Evolutionary conservation across 1,140 invertebrate genomes (phyloP), one percentile per base, ranked within the genome.

Genomic region (Helicorthomorpha holstii): DNA sequence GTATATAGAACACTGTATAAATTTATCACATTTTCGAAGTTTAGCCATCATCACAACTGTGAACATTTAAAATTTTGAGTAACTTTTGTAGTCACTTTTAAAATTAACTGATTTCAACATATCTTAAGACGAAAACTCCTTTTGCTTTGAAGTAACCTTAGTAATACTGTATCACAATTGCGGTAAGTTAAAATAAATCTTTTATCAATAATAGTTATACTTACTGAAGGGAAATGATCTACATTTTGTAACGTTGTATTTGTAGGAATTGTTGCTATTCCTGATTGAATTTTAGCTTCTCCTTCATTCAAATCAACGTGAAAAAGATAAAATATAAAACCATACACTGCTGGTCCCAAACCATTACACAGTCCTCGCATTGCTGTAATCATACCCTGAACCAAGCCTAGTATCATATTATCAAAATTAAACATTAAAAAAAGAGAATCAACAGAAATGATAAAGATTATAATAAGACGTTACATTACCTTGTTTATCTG

Each of bases 331-430:
- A 99, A 99, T 59, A 98, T 92, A 51, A 98, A 80, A 23, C 96
- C 96, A 70, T 95, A 99, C 69, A 95, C 79, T 10, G 91, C 92
- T 0, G 92, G 92, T 2, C 92, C 92, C 19, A 96, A 69, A 1
- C 89, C 89, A 66, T 88, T 90, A 64, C 87, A 91, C 24, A 98
- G 76, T 14, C 93, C 92, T 57, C 93, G 71, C 76, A 93, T 90
- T 27, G 88, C 89, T 12, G 95, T 99, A 16, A 99, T 88, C 77
- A 99, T 93, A 25, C 95, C 95, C 71, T 99, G 95, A 29, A 96
- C 93, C 25, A 97, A 81, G 52, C 91, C 80, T 81, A 60, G n/a
- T n/a, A n/a, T n/a, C 10, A 64, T 61, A 50, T 16, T 23, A n/a
- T n/a, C 29, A 48, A 55, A 22, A 29, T 14, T 19, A 47, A 48